A percentile compares a stretch with the other conserved stretches of the same genome.
phyloP scores from a whole-genome alignment of 1,140 invertebrate species.

The Achroia grisella region DNA sequence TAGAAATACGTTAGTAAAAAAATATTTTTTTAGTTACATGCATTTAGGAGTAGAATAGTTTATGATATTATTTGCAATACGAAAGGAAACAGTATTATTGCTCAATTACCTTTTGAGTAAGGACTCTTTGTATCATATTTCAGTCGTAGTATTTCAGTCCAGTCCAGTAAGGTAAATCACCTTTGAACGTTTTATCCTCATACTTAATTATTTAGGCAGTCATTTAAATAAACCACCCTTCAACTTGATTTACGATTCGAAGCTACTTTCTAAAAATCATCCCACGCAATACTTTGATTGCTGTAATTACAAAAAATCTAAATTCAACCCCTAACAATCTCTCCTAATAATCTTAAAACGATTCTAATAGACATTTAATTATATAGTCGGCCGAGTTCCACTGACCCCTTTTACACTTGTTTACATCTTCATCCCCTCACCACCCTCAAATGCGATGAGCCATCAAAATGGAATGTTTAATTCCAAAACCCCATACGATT shows the following conservation, averaged over 20 bases:
- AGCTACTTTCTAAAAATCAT: conserved; percentile 18
- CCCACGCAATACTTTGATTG: conserved; percentile 31
- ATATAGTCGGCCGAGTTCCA: conserved; percentile 51
- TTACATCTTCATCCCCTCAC: conserved; percentile 69
- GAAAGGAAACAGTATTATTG: too few species aligned
- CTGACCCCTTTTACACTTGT: conserved; percentile 73
- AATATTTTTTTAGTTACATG: too few species aligned
- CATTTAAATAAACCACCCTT: conserved; percentile 5
- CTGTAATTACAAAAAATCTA: conserved; percentile 45
- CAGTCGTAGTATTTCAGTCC: too few species aligned
- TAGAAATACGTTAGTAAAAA: too few species aligned
- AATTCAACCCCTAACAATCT: conserved; percentile 45
- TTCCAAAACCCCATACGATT: conserved; percentile 68
- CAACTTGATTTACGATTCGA: conserved; percentile 3
- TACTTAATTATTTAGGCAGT: not conserved
- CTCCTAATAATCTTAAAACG: conserved; percentile 61
- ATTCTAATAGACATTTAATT: conserved; percentile 70
- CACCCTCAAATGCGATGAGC: conserved; percentile 42
- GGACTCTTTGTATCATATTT: not conserved
- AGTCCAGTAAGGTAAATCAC: too few species aligned
- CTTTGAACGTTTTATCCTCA: not conserved
- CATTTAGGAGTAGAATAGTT: too few species aligned
- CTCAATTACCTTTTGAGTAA: too few species aligned
- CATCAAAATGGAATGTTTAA: conserved; percentile 71
- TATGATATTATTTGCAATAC: too few species aligned